Base-by-base conservation (phyloP, 2,113 vertebrate genomes). In the Pseudorhombus dupliciocellatus region DNA sequence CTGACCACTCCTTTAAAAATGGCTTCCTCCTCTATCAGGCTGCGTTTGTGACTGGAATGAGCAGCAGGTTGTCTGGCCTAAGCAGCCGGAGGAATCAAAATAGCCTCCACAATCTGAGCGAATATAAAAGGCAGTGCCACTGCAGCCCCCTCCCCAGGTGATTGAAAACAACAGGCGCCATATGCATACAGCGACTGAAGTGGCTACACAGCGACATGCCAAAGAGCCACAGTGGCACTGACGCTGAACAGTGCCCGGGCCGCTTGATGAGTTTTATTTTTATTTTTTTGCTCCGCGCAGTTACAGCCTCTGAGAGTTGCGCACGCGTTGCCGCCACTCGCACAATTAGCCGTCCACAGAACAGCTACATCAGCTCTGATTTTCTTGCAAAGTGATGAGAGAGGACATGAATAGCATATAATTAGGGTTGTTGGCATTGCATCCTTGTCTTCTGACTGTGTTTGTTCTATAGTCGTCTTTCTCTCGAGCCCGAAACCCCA, bases 41-140 rank as follows among this genome's bases (percentile, higher is more conserved):
- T 70, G 67, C 53, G 73, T 40, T 66, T 78, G 83, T 85, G 84
- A 87, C 70, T 57, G 52, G 84, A 86, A 84, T 86, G 79, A 89
- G 74, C 83, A 90, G 78, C 69, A 77, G 76, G 70, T 84, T 73
- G 79, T 74, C 79, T 71, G 71, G 58, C 72, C 74, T 34, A 8
- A 58, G 86, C 83, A 55, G 66, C 79, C 26, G 34, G 20, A 69
- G 65, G 84, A 92, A 89, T 90, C 87, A 92, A 94, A 94, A 93
- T 90, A 93, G 91, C 87, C 87, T 80, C 68, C 78, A 83, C 88
- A 89, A 92, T 94, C 90, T 89, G 87, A 37, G 81, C 70, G 84
- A 88, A 88, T 91, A 86, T 87, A 88, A 91, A 90, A 91, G 88
- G 83, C 79, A 90, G 85, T 48, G 71, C 61, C 54, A 55, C 61